Evolutionary conservation across 1,140 invertebrate genomes (phyloP), one percentile per base, ranked within the genome.

Genomic region (Drosophila sturtevanti): DNA sequence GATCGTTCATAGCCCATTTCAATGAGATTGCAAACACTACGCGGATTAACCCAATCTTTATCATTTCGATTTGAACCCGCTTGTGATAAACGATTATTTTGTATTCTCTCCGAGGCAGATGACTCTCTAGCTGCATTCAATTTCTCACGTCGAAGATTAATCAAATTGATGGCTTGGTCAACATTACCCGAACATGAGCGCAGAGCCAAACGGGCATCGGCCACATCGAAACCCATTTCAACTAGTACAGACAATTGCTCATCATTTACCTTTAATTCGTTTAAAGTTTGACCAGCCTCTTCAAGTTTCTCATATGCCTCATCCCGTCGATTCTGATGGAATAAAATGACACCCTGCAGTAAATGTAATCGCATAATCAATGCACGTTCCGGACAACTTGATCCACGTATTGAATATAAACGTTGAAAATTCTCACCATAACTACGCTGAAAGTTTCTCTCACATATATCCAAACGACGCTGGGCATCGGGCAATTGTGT

Each of bases 351-450:
- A 1, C 95, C 96, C 92, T 97, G 96, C 16, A 97, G 92, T 14
- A 97, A 91, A 92, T 97, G 95, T 1, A 97, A 92, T 3, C 96
- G 93, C 93, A 96, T 94, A 65, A 96, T 93, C 7, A 97, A 87
- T 5, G 95, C 95, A 22, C 94, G 92, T 85, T 96, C 96, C 69
- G 95, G 95, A 1, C 94, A 95, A 51, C 61, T 76, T 18, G 65
- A 48, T 2, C 95, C 96, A 92, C 96, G 96, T 0, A 97, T 79
- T 1, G 93, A 93, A 44, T 94, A 93, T 0, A 97, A 84, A 41
- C 96, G 92, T 79, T 95, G 94, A 37, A 96, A 92, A 79, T 96
- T 94, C 16, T 93, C 91, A 0, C 96, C 96, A 89, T 97, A 97
- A 68, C 93, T 95, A 63, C 92, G 92, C 11, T 92, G 90, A 77